Evolutionary conservation across 2,797 vertebrate species (phyloP).

Genomic region (Typhlichthys subterraneus): DNA sequence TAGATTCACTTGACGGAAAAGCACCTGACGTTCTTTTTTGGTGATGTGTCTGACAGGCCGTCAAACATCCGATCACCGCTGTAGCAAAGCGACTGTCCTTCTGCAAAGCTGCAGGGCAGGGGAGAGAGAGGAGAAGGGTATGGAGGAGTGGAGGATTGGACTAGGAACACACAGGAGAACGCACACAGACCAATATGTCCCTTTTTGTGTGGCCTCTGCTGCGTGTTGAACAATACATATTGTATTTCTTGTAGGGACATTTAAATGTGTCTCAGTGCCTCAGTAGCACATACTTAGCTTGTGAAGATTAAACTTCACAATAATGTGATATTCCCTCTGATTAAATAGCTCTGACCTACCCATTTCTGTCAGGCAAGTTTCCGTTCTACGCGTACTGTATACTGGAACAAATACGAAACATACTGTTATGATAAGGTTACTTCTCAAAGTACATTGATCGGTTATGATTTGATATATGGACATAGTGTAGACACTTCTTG

Average conservation of each 20-base stretch:
- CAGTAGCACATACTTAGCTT: slow-evolving; percentile 39
- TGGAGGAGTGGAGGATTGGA: background rate
- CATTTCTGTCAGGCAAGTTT: slow-evolving; percentile 28
- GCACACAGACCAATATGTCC: slow-evolving; percentile 1
- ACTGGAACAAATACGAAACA: slow-evolving; percentile 12
- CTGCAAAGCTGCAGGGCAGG: background rate
- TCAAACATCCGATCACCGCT: too few relatives aligned
- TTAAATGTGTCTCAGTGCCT: slow-evolving; percentile 22
- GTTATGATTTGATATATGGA: too few relatives aligned
- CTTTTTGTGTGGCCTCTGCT: too few relatives aligned
- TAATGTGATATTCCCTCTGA: slow-evolving; percentile 54
- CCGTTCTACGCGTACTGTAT: slow-evolving; percentile 15
- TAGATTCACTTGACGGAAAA: slow-evolving; percentile 34
- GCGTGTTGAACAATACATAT: slow-evolving; percentile 7
- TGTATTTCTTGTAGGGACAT: slow-evolving; percentile 35
- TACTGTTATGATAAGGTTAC: too few relatives aligned
- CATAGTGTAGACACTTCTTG: too few relatives aligned
- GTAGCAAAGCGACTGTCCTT: too few relatives aligned
- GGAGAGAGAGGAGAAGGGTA: slow-evolving; percentile 21
- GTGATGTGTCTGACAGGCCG: slow-evolving; percentile 42
- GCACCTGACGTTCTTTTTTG: slow-evolving; percentile 55
- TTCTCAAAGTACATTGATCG: too few relatives aligned
- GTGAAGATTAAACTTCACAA: slow-evolving; percentile 56
- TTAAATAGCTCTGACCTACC: slow-evolving; percentile 50
- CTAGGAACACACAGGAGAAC: slow-evolving; percentile 9